Conservation (phyloP, 2,113 vertebrate species). For the Anhinga anhinga region DNA sequence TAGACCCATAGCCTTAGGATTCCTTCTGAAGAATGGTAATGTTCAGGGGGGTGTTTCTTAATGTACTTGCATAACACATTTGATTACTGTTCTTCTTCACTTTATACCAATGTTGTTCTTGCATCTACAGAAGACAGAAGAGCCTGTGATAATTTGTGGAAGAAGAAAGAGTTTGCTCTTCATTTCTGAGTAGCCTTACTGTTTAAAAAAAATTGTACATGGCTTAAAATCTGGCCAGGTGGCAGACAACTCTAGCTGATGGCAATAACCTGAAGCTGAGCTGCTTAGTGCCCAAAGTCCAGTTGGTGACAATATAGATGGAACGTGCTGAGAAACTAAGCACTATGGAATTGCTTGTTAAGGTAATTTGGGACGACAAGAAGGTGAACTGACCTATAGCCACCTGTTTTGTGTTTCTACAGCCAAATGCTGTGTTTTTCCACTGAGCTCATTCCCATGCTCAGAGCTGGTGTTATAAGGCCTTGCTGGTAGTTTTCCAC, state of each 20-base stretch:
- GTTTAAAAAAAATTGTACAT: neutral
- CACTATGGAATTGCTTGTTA: neutral
- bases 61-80: neutral
- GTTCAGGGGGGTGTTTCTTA: neutral
- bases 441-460: neutral
- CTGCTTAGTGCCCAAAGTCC: neutral
- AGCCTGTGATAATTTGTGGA: neutral
- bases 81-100: neutral
- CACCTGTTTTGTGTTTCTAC: neutral
- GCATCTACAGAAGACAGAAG: neutral
- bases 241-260: neutral
- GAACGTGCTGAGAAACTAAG: slow-evolving; percentile 7
- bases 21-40: neutral
- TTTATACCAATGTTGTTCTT: neutral
- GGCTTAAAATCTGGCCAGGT: neutral
- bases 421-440: neutral
- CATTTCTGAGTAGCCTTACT: neutral
- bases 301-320: slow-evolving; percentile 3
- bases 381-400: slow-evolving; percentile 19
- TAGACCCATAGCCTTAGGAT: neutral
- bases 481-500: neutral
- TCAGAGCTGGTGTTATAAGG: neutral
- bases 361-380: neutral
- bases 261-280: slow-evolving; percentile 20
- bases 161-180: neutral